Conservation (phyloP, 2,797 vertebrate species). For the Hapalemur alaotrensis region DNA sequence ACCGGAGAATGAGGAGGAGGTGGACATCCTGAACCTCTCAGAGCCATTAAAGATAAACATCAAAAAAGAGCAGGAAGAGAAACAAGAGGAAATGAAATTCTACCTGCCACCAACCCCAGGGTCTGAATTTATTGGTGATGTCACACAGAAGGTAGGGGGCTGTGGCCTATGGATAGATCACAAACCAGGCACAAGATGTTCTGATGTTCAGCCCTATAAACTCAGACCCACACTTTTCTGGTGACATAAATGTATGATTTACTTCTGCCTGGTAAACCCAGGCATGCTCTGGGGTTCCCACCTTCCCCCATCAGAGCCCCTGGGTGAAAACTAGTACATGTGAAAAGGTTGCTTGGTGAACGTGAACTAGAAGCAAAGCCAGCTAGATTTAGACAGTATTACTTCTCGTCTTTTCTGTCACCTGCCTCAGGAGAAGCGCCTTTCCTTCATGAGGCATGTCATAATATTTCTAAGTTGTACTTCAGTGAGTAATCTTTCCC, state of each 20-base stretch:
- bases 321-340: background rate
- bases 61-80: constrained; percentile 95
- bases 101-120: constrained; percentile 90
- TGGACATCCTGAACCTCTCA: constrained; percentile 91
- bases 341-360: background rate
- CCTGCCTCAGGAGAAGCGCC: background rate
- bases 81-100: constrained; percentile 91
- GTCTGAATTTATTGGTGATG: constrained; percentile 91
- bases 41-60: constrained; percentile 90
- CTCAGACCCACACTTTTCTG: background rate
- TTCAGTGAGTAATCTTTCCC: background rate
- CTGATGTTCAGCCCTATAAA: background rate
- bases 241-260: background rate
- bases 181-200: background rate
- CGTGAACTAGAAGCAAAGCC: background rate
- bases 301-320: background rate
- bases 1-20: constrained; percentile 91
- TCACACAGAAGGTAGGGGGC: constrained; percentile 91
- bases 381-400: background rate
- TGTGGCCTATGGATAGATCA: background rate
- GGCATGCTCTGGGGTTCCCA: background rate
- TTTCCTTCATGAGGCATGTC: background rate
- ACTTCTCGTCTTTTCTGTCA: background rate
- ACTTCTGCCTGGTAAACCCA: background rate
- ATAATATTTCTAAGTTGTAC: background rate